phyloP scores from a whole-genome alignment of 2,113 vertebrate species.

The Ophiodon elongatus region DNA sequence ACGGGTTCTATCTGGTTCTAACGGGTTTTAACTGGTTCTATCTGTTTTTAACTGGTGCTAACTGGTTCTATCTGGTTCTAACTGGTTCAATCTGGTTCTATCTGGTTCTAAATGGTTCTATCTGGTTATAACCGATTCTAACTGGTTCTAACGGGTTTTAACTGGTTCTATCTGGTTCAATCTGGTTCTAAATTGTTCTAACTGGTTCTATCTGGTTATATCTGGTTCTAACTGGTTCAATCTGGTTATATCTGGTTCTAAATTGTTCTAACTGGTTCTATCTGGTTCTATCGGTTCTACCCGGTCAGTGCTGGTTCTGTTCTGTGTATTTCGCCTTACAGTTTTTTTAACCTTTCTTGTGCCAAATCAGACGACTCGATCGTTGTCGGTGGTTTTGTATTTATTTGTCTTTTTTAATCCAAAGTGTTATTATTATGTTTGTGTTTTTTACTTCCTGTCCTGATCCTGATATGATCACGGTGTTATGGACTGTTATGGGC shows the following conservation, averaged over 20 bases:
- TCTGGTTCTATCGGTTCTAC: background rate
- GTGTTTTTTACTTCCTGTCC: slow-evolving; percentile 20
- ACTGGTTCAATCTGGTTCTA: too few relatives aligned
- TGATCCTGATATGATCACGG: background rate
- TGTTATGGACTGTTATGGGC: slow-evolving; percentile 27
- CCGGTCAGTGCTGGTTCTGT: background rate
- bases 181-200: background rate
- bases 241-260: background rate
- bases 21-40: background rate
- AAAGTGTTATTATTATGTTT: slow-evolving; percentile 11
- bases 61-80: too few relatives aligned
- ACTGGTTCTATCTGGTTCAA: background rate
- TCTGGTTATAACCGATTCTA: background rate
- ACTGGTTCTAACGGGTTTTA: too few relatives aligned
- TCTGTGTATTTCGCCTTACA: slow-evolving; percentile 14
- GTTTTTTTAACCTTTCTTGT: slow-evolving; percentile 9
- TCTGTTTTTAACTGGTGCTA: background rate
- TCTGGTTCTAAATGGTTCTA: too few relatives aligned
- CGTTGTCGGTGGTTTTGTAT: background rate
- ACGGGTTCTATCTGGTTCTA: background rate
- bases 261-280: background rate
- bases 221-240: background rate
- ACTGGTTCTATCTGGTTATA: too few relatives aligned
- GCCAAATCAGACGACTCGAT: slow-evolving; percentile 6
- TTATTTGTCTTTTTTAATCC: slow-evolving; percentile 16